These are phyloP conservation scores for Microplitis manilae DNA, from an alignment of 2,888 invertebrate species.

Conservation along the genomic window DNA sequence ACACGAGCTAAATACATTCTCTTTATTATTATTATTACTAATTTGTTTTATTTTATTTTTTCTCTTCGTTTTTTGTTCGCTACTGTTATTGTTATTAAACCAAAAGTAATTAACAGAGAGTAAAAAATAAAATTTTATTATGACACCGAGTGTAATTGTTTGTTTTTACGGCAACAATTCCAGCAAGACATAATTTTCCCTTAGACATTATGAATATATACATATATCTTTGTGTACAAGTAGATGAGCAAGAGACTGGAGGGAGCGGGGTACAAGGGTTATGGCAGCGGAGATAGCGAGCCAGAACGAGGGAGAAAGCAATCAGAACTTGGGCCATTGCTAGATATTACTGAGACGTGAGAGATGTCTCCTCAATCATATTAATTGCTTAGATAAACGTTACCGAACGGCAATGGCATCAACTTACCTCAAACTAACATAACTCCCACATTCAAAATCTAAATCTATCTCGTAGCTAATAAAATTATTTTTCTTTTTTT, in stretches of 20 bases:
- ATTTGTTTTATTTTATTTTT: slow-evolving; percentile 10
- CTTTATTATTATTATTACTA: slow-evolving; percentile 32
- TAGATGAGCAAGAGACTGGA: slow-evolving; percentile 51
- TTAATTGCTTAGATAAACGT: slow-evolving; percentile 71
- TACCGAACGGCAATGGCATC: slow-evolving; percentile 63
- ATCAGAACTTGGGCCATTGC: slow-evolving; percentile 72
- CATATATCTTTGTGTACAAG: slow-evolving; percentile 11
- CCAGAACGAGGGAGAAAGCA: slow-evolving; percentile 65
- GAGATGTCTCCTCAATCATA: slow-evolving; percentile 72
- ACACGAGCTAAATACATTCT: slow-evolving; percentile 28
- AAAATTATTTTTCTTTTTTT: background rate
- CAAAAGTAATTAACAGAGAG: background rate
- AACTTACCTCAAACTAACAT: slow-evolving; percentile 21
- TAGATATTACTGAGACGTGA: slow-evolving; percentile 71
- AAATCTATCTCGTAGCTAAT: slow-evolving; percentile 11
- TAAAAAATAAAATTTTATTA: background rate
- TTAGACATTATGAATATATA: slow-evolving; percentile 7
- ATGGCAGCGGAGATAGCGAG: slow-evolving; percentile 63
- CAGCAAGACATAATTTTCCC: background rate
- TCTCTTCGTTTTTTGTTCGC: background rate
- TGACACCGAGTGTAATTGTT: background rate
- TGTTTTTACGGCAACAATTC: background rate
- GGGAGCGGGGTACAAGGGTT: slow-evolving; percentile 59
- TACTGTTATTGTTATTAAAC: background rate
- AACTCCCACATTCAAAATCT: slow-evolving; percentile 7